Conservation (phyloP, 2,113 vertebrate genomes). For the Corapipo altera region DNA sequence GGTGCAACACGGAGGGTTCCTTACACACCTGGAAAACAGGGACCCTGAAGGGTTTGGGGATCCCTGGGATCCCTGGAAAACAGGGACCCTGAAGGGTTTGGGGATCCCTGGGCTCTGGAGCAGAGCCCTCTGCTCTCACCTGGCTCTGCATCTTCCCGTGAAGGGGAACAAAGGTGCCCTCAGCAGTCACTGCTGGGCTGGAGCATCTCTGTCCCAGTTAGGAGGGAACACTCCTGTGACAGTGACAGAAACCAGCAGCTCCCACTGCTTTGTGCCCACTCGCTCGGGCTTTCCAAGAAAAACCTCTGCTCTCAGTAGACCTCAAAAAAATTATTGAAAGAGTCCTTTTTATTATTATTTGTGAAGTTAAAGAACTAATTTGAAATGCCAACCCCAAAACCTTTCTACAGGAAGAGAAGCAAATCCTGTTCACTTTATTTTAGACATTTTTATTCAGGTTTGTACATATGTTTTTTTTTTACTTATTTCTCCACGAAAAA, state of each 20-base stretch:
- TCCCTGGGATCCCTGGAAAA: too few species aligned
- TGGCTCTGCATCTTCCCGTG: neutral
- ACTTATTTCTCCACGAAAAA: neutral
- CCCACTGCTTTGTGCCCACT: too few species aligned
- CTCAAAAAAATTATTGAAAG: neutral
- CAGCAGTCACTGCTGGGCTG: neutral
- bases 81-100: neutral
- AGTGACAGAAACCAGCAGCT: neutral
- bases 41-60: too few species aligned
- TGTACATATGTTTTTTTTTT: neutral
- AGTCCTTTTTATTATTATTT: neutral
- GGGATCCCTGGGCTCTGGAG: neutral
- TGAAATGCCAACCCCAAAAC: neutral
- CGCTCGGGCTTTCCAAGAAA: neutral
- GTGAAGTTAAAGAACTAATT: neutral
- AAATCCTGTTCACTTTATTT: neutral
- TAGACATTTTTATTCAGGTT: neutral
- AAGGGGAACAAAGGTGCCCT: neutral
- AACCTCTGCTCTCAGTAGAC: neutral
- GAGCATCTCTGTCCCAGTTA: neutral
- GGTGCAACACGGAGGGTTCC: neutral
- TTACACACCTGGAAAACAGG: neutral
- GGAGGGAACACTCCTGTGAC: neutral
- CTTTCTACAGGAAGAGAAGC: neutral
- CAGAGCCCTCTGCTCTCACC: neutral